Base-by-base conservation (phyloP, 2,113 vertebrate genomes). In the Vidua chalybeata region DNA sequence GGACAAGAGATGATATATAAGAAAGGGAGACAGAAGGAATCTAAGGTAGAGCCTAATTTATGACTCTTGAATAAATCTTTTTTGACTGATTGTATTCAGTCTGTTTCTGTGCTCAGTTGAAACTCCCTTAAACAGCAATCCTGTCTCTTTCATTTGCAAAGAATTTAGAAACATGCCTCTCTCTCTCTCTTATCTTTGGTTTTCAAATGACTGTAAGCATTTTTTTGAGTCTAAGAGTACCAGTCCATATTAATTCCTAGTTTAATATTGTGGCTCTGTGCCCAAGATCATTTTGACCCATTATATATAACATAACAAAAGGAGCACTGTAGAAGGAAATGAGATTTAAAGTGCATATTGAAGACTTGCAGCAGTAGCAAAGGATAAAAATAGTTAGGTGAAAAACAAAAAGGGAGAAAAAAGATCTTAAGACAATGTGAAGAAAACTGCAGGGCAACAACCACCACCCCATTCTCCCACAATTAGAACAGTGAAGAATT, bases 1-100 rank as follows among this genome's bases (percentile, higher is more conserved):
- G 87, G 95, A 96, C 85, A 96, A 96, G 96, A 97, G 93, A 97
- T 95, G 96, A 94, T 94, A 94, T 93, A 94, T 89, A 97, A 97
- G 96, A 97, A 93, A 94, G 64, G 71, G 83, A 97, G 96, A 97
- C 14, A 64, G 95, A 96, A 97, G 83, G 90, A 95, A 92, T 97
- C 79, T 85, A 96, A 97, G 88, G 96, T 94, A 97, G 94, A 91
- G 72, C 73, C 93, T 97, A 96, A 96, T 96, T 96, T 95, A 95
- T 82, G 84, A 93, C 80, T 95, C 96, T 45, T 97, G 94, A 97
- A 97, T 94, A 91, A 93, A 94, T 96, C 85, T 91, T 82, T 92
- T 93, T 88, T 94, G 93, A 94, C 62, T 89, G 93, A 92, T 94
- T 88, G 69, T 51, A 87, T 96, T 96, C 95, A 94, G 90, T 94